Evolutionary conservation across 2,888 invertebrate genomes (phyloP).

Genomic region (Blera fallax): DNA sequence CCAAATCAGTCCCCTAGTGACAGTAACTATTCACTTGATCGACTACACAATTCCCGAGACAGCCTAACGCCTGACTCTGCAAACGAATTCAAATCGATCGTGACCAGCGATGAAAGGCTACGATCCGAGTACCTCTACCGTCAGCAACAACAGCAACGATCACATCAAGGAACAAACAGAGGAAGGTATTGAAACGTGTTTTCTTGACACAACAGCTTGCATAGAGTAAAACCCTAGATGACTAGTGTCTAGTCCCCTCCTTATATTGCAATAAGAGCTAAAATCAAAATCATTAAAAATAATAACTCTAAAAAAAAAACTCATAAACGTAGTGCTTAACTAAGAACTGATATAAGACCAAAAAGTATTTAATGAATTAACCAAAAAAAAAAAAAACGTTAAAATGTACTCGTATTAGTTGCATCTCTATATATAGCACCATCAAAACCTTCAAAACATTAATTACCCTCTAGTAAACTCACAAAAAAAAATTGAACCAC

Average conservation of each 20-base stretch:
- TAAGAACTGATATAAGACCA: conserved; percentile 64
- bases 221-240: conserved; percentile 67
- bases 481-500: conserved; percentile 52
- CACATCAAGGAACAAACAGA: conserved; percentile 75
- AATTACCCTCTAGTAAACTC: conserved; percentile 52
- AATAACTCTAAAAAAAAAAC: conserved; percentile 49
- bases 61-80: conserved; percentile 75
- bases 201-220: conserved; percentile 59
- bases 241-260: conserved; percentile 72
- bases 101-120: conserved; percentile 68
- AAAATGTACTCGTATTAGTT: conserved; percentile 54
- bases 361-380: conserved; percentile 42
- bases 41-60: conserved; percentile 73
- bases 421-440: conserved; percentile 70
- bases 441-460: conserved; percentile 46
- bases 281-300: conserved; percentile 68
- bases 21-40: conserved; percentile 76
- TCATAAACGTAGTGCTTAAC: conserved; percentile 68
- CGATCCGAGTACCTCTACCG: conserved; percentile 75
- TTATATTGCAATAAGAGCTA: conserved; percentile 70
- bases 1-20: conserved; percentile 77
- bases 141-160: conserved; percentile 74
- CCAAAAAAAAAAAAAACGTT: conserved; percentile 23
- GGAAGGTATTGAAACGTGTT: conserved; percentile 79
- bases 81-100: conserved; percentile 72